These are phyloP conservation scores for Micromys minutus DNA, from an alignment of 2,113 vertebrate species.

Conservation along the genomic window DNA sequence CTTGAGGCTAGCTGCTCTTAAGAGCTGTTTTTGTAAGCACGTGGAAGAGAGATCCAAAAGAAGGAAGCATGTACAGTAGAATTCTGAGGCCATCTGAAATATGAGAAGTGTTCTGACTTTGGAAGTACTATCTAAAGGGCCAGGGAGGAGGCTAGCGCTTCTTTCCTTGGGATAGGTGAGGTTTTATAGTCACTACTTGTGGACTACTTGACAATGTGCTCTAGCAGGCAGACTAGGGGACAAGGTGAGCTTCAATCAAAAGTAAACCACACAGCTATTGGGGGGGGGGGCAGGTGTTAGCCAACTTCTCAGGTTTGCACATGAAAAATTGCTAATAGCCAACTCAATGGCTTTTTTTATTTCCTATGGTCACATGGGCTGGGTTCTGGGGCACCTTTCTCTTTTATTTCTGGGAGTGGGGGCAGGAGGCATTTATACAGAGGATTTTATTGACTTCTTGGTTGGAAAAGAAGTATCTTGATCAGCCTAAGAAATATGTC, in stretches of 20 bases:
- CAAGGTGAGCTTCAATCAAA: not conserved
- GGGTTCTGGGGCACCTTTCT: not conserved
- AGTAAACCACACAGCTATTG: not conserved
- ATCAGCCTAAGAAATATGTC: not conserved
- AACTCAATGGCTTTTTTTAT: not conserved
- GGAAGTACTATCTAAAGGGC: not conserved
- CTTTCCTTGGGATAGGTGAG: not conserved
- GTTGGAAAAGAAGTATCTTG: not conserved
- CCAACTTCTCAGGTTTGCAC: slow-evolving; percentile 12
- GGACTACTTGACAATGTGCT: not conserved
- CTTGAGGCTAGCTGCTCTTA: not conserved
- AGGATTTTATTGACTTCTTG: slow-evolving; percentile 34
- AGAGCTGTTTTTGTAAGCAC: not conserved
- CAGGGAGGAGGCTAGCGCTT: not conserved
- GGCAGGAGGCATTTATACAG: not conserved
- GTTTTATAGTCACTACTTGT: not conserved
- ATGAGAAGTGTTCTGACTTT: not conserved
- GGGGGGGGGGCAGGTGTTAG: too few species aligned
- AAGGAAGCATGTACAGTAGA: not conserved
- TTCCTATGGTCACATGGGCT: not conserved
- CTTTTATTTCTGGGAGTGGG: not conserved
- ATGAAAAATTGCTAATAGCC: slow-evolving; percentile 26
- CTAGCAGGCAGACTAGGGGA: not conserved
- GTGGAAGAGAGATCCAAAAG: not conserved
- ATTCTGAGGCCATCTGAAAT: not conserved